A percentile compares a stretch with the other conserved stretches of the same genome.
Conservation (phyloP, 2,113 vertebrate genomes). For the Clarias magur region DNA sequence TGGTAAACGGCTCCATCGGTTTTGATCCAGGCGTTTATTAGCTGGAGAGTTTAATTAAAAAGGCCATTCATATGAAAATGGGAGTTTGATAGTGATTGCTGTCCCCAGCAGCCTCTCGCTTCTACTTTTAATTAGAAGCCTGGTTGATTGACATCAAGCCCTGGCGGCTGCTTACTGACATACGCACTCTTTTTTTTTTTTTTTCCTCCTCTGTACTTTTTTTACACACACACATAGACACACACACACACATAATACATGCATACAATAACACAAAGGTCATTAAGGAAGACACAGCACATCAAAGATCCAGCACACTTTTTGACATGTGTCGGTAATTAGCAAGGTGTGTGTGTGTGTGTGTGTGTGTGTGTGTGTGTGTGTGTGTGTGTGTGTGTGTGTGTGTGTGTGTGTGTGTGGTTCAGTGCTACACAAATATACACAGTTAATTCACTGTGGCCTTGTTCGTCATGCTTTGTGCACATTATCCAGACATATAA, state of each 20-base stretch:
- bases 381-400: constrained; percentile 10
- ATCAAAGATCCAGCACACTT: constrained; percentile 65
- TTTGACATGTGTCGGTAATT: constrained; percentile 74
- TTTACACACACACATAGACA: constrained; percentile 2
- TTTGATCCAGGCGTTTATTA: constrained; percentile 81
- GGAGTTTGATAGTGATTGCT: constrained; percentile 86
- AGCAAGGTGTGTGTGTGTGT: constrained; percentile 42
- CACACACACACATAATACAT: constrained; percentile 41
- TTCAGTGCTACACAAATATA: background rate
- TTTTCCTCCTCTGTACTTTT: background rate
- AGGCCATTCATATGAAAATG: constrained; percentile 97
- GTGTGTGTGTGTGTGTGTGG: background rate
- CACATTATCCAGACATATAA: constrained; percentile 60
- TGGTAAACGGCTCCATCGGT: constrained; percentile 78
- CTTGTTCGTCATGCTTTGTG: constrained; percentile 67
- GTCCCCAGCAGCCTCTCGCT: constrained; percentile 88
- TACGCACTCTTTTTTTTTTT: background rate
- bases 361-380: constrained; percentile 21
- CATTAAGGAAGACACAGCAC: constrained; percentile 64
- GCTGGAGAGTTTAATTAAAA: constrained; percentile 92
- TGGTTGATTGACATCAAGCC: constrained; percentile 76
- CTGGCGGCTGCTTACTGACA: constrained; percentile 52
- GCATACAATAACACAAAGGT: constrained; percentile 62
- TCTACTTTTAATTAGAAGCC: constrained; percentile 92
- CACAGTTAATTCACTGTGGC: constrained; percentile 50